These are phyloP conservation scores for Gambusia holbrooki DNA, from an alignment of 2,113 vertebrate species.

Conservation along the genomic window DNA sequence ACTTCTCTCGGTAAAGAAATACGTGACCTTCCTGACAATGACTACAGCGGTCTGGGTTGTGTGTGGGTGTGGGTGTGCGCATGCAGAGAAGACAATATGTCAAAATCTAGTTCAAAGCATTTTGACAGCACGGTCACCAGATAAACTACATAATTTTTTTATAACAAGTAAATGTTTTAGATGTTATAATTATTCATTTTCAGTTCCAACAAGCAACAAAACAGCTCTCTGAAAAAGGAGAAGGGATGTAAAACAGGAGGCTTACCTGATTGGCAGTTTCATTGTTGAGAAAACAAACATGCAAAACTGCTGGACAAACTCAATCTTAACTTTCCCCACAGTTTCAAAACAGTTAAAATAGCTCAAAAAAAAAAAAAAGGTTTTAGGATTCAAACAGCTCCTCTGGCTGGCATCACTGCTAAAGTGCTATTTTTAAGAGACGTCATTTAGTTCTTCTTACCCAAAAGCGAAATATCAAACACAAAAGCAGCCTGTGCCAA, in stretches of 20 bases:
- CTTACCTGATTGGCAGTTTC: too few species aligned
- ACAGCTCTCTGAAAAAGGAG: too few species aligned
- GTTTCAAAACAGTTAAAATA: neutral
- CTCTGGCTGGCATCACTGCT: neutral
- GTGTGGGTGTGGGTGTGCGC: too few species aligned
- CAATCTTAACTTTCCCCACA: neutral
- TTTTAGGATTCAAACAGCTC: neutral
- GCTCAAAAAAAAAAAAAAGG: neutral
- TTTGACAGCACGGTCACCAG: neutral
- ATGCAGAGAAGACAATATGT: neutral
- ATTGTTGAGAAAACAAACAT: too few species aligned
- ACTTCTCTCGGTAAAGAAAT: conserved; percentile 38
- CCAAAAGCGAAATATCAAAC: conserved; percentile 9
- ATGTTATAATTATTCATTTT: neutral
- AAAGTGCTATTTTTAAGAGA: neutral
- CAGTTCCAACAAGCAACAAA: neutral
- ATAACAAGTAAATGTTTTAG: neutral
- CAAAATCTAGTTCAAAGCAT: neutral
- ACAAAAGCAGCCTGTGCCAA: conserved; percentile 22
- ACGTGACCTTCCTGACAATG: conserved; percentile 35
- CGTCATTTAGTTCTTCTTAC: neutral
- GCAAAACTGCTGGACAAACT: too few species aligned
- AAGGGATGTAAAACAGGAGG: too few species aligned
- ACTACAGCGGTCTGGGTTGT: conserved; percentile 10
- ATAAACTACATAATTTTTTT: neutral